Conservation (phyloP, 1,140 invertebrate species). For the Achatina immaculata region DNA sequence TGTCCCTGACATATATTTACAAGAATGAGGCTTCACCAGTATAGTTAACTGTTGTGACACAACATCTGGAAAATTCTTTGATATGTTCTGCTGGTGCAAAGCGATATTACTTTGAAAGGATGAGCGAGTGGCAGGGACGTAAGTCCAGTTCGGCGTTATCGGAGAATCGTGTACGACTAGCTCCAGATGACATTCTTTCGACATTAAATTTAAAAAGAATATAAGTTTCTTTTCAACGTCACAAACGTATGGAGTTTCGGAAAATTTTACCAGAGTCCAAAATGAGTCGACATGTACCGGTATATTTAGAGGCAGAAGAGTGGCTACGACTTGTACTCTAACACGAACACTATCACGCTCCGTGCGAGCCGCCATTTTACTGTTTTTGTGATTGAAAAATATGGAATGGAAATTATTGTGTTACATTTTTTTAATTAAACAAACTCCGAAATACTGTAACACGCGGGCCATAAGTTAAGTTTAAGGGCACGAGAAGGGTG, state of each 20-base stretch:
- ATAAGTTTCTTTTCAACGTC: not conserved
- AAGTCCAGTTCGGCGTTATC: not conserved
- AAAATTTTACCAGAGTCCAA: not conserved
- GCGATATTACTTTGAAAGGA: not conserved
- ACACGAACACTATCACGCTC: not conserved
- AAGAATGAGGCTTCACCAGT: not conserved
- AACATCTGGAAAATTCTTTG: not conserved
- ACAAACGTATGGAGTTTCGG: not conserved
- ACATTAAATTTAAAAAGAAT: not conserved
- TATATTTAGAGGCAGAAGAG: not conserved
- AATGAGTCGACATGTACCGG: slow-evolving; percentile 11
- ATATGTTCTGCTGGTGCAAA: not conserved
- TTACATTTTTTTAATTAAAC: too few relatives aligned
- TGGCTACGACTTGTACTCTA: not conserved
- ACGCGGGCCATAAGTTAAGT: too few relatives aligned
- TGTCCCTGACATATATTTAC: not conserved
- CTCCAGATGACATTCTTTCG: not conserved
- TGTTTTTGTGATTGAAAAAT: not conserved
- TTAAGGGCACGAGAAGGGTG: too few relatives aligned
- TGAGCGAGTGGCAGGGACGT: not conserved
- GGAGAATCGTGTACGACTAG: not conserved
- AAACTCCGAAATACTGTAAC: too few relatives aligned
- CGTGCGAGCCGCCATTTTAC: not conserved
- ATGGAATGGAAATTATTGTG: not conserved
- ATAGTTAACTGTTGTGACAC: not conserved